These are phyloP conservation scores for Oscheius myriophilus DNA, from an alignment of 2,888 invertebrate genomes.

Conservation along the genomic window DNA sequence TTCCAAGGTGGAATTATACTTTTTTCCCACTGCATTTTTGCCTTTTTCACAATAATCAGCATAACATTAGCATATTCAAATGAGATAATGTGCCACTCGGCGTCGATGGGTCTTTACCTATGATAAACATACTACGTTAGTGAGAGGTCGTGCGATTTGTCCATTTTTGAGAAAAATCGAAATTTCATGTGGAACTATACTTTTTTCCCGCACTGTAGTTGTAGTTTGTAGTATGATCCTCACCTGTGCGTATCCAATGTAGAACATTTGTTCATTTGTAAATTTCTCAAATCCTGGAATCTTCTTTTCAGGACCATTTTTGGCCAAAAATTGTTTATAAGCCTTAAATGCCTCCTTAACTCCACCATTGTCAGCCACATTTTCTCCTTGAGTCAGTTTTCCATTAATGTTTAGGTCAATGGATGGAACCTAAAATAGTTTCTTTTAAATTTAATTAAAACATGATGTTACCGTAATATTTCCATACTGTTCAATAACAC, in stretches of 20 bases:
- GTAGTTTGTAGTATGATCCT: background rate
- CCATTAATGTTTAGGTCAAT: slow-evolving; percentile 64
- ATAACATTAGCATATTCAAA: too few relatives aligned
- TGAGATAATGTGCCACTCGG: too few relatives aligned
- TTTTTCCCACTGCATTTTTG: too few relatives aligned
- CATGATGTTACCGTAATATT: slow-evolving; percentile 28
- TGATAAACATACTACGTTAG: too few relatives aligned
- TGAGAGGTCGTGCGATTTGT: too few relatives aligned
- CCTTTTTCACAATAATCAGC: too few relatives aligned
- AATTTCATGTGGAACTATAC: too few relatives aligned
- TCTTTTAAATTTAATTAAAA: background rate
- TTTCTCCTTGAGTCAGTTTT: slow-evolving; percentile 70
- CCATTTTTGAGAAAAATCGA: too few relatives aligned
- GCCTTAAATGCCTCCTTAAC: slow-evolving; percentile 69
- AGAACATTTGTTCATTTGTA: slow-evolving; percentile 70
- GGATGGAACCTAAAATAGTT: slow-evolving; percentile 41
- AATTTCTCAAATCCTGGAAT: slow-evolving; percentile 66
- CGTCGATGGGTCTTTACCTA: too few relatives aligned
- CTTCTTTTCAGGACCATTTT: slow-evolving; percentile 55
- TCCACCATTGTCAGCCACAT: slow-evolving; percentile 71
- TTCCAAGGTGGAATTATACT: too few relatives aligned
- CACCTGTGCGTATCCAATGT: slow-evolving; percentile 70
- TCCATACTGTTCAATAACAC: slow-evolving; percentile 87
- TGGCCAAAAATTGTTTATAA: slow-evolving; percentile 64
- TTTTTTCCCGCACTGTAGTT: too few relatives aligned